Evolutionary conservation across 2,113 vertebrate genomes (phyloP).

Genomic region (Athene noctua): DNA sequence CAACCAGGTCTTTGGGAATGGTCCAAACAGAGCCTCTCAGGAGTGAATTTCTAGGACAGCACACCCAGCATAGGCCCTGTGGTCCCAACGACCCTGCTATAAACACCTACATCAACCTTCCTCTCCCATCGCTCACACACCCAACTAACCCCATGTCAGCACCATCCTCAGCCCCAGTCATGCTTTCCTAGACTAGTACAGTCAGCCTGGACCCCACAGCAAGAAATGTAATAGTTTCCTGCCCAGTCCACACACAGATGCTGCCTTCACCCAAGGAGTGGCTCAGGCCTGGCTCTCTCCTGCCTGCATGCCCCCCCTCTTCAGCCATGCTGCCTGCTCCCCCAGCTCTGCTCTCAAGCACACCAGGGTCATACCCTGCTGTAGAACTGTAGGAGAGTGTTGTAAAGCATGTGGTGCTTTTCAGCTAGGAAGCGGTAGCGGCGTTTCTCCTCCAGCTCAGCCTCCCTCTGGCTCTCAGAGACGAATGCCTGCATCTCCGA

Average conservation of each 20-base stretch:
- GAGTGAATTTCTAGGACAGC: background rate
- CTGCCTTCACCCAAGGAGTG: background rate
- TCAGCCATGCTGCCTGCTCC: background rate
- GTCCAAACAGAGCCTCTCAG: background rate
- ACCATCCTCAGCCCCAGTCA: background rate
- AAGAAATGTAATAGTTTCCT: background rate
- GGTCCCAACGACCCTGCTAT: background rate
- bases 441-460: constrained; percentile 89
- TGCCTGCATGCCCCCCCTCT: background rate
- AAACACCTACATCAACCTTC: background rate
- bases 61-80: background rate
- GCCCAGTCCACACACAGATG: background rate
- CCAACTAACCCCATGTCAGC: background rate
- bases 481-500: constrained; percentile 83
- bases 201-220: background rate
- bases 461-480: constrained; percentile 82
- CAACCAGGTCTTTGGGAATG: background rate
- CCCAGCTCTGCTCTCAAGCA: background rate
- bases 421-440: constrained; percentile 94
- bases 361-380: constrained; percentile 60
- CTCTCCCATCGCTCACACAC: background rate
- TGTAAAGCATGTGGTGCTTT: constrained; percentile 85
- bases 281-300: background rate
- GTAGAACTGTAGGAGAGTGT: constrained; percentile 76
- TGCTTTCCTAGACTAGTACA: background rate